These are phyloP conservation scores for Cossypha dichroa DNA, from an alignment of 2,797 vertebrate species.

Conservation along the genomic window DNA sequence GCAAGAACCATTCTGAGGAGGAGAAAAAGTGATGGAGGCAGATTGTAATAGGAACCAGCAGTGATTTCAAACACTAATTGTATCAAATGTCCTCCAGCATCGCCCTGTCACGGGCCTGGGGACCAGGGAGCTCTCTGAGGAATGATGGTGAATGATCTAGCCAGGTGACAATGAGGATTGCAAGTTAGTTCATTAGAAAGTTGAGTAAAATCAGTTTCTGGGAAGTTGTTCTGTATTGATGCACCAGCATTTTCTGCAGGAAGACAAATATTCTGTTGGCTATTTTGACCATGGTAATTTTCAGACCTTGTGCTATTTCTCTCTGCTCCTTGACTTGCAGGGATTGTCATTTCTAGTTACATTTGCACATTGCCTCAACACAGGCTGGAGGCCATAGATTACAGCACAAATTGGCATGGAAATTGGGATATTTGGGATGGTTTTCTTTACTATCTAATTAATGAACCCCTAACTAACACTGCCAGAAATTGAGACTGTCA, in stretches of 20 bases:
- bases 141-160: not conserved
- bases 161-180: not conserved
- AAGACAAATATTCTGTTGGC: not conserved
- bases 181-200: not conserved
- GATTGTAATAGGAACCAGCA: not conserved
- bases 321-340: not conserved
- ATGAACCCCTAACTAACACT: not conserved
- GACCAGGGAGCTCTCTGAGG: not conserved
- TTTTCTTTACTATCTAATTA: not conserved
- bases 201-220: not conserved
- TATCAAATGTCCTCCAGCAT: not conserved
- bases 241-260: not conserved
- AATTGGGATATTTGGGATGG: not conserved
- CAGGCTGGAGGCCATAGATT: not conserved
- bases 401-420: not conserved
- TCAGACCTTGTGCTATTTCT: not conserved
- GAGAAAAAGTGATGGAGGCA: not conserved
- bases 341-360: not conserved
- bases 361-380: not conserved
- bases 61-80: not conserved
- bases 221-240: not conserved
- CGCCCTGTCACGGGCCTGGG: not conserved
- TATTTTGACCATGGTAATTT: not conserved
- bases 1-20: not conserved
- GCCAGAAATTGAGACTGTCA: not conserved